phyloP scores from a whole-genome alignment of 2,888 invertebrate genomes.

The Mechanitis mazaeus region DNA sequence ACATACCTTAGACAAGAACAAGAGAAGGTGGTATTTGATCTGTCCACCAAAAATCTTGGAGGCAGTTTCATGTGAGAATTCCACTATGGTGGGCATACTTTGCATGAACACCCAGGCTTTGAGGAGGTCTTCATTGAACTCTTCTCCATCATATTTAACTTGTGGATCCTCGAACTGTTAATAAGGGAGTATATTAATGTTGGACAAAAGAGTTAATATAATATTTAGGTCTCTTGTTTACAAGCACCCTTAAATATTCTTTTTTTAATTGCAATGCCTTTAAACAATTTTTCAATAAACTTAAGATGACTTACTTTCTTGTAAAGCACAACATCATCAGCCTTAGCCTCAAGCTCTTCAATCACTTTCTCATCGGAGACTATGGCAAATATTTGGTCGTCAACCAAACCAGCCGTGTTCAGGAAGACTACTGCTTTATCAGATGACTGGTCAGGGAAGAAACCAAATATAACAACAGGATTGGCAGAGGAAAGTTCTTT shows the following conservation, averaged over 20 bases:
- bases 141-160: constrained; percentile 83
- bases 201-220: no score
- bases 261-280: neutral
- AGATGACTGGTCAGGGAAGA: constrained; percentile 89
- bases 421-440: constrained; percentile 90
- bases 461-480: constrained; percentile 91
- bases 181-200: constrained; percentile 29
- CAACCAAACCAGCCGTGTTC: constrained; percentile 85
- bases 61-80: constrained; percentile 98
- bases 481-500: constrained; percentile 88
- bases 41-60: constrained; percentile 99
- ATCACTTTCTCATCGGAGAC: constrained; percentile 86
- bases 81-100: constrained; percentile 92
- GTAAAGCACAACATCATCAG: constrained; percentile 89
- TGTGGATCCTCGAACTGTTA: constrained; percentile 90
- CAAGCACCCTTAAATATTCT: constrained; percentile 1
- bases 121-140: constrained; percentile 79
- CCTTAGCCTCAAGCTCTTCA: constrained; percentile 86
- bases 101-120: constrained; percentile 90
- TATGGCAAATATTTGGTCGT: constrained; percentile 93
- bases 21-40: constrained; percentile 95
- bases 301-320: constrained; percentile 83
- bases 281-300: neutral
- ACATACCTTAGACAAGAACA: constrained; percentile 92
- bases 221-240: neutral